Evolutionary conservation across 2,113 vertebrate genomes (phyloP).

Genomic region (Ictalurus punctatus): DNA sequence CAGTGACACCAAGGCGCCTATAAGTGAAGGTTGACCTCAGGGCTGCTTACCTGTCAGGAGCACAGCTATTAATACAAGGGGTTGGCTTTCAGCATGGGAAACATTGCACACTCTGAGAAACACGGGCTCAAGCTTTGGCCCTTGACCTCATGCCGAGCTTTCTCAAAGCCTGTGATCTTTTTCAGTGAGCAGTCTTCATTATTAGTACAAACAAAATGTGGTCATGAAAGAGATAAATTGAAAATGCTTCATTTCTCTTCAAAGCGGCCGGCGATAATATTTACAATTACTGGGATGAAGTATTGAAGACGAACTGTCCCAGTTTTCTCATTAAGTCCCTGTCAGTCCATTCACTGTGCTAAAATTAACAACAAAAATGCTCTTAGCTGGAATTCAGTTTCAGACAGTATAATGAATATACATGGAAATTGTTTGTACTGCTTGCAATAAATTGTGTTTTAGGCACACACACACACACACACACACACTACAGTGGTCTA

Average conservation of each 20-base stretch:
- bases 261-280: constrained; percentile 30
- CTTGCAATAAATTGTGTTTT: neutral
- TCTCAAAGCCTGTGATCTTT: constrained; percentile 38
- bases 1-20: constrained; percentile 41
- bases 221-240: constrained; percentile 1
- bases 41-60: constrained; percentile 34
- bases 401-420: neutral
- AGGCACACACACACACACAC: neutral
- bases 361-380: constrained; percentile 7
- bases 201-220: constrained; percentile 43
- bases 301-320: neutral
- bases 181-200: constrained; percentile 24
- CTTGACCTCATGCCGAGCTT: constrained; percentile 21
- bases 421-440: neutral
- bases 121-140: constrained; percentile 4
- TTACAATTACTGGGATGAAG: constrained; percentile 24
- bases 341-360: neutral
- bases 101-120: neutral
- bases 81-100: constrained; percentile 30
- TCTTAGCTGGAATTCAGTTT: neutral
- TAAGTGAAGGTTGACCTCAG: neutral
- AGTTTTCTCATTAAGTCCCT: constrained; percentile 6
- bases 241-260: constrained; percentile 2
- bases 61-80: constrained; percentile 13
- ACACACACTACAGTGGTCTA: neutral